A percentile compares a stretch with the other conserved stretches of the same genome.
Evolutionary conservation across 2,113 vertebrate genomes (phyloP).

Genomic region (Marmota flaviventris): DNA sequence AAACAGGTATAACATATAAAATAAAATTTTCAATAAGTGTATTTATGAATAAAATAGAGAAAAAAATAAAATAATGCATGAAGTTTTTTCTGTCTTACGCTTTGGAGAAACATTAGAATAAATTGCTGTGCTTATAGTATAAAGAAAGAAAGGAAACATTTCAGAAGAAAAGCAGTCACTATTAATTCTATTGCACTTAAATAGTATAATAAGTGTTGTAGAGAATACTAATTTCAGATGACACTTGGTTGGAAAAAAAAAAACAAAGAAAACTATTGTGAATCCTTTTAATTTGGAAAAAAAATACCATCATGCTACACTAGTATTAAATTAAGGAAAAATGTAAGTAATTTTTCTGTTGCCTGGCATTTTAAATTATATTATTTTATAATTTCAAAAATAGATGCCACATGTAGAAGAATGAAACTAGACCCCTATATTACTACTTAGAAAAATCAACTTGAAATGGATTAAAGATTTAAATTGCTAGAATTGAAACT

Average conservation of each 20-base stretch:
- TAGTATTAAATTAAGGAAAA: neutral
- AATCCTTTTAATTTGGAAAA: neutral
- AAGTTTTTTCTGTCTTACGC: neutral
- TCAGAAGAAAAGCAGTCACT: neutral
- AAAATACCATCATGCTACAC: neutral
- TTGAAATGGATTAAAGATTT: neutral
- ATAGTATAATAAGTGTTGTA: neutral
- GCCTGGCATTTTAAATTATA: neutral
- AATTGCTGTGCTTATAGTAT: neutral
- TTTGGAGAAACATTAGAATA: neutral
- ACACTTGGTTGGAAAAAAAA: neutral
- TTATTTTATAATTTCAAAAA: constrained; percentile 11
- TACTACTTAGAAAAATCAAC: neutral
- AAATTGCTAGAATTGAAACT: neutral
- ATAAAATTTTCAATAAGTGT: neutral
- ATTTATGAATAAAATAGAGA: neutral
- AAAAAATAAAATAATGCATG: neutral
- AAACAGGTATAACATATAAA: neutral
- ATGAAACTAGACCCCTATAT: neutral
- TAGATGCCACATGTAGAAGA: neutral
- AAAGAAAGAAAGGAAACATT: neutral
- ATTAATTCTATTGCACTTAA: neutral
- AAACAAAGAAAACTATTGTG: neutral
- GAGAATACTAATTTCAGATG: neutral
- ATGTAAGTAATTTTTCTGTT: neutral